Conservation (phyloP, 2,113 vertebrate species). For the Nesogale talazaci region DNA sequence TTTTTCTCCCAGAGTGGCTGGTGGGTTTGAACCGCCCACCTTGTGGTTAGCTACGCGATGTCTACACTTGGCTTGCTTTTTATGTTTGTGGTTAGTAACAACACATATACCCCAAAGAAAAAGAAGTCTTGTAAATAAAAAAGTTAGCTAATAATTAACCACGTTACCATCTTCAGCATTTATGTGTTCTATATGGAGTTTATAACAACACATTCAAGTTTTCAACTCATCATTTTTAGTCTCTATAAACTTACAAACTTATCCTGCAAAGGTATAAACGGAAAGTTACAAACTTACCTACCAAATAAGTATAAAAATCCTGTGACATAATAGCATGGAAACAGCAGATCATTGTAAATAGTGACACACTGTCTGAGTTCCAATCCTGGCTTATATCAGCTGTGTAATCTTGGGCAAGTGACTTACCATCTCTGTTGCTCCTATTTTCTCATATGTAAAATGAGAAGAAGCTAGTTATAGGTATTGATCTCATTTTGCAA, state of each 20-base stretch:
- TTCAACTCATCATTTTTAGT: constrained; percentile 4
- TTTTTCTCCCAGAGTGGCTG: too few relatives aligned
- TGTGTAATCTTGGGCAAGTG: background rate
- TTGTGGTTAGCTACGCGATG: too few relatives aligned
- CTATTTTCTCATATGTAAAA: constrained; percentile 17
- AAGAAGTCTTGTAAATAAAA: constrained; percentile 26
- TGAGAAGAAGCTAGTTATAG: background rate
- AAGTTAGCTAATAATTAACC: constrained; percentile 33
- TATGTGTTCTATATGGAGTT: background rate
- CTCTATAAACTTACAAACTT: constrained; percentile 9
- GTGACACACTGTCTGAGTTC: constrained; percentile 22
- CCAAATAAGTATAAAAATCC: constrained; percentile 53
- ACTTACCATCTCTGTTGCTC: constrained; percentile 10
- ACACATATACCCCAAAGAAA: background rate
- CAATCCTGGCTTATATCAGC: background rate
- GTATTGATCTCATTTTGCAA: background rate
- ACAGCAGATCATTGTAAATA: too few relatives aligned
- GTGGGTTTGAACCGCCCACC: too few relatives aligned
- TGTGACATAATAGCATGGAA: constrained; percentile 31
- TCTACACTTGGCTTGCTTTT: constrained; percentile 23
- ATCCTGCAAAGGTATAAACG: background rate
- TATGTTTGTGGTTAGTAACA: constrained; percentile 28
- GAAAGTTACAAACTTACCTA: constrained; percentile 16
- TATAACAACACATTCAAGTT: constrained; percentile 4
- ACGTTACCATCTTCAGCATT: background rate